Percentiles rank a stretch among this genome's conserved stretches.
phyloP scores from a whole-genome alignment of 2,888 invertebrate species.

The Caenorhabditis parvicauda region DNA sequence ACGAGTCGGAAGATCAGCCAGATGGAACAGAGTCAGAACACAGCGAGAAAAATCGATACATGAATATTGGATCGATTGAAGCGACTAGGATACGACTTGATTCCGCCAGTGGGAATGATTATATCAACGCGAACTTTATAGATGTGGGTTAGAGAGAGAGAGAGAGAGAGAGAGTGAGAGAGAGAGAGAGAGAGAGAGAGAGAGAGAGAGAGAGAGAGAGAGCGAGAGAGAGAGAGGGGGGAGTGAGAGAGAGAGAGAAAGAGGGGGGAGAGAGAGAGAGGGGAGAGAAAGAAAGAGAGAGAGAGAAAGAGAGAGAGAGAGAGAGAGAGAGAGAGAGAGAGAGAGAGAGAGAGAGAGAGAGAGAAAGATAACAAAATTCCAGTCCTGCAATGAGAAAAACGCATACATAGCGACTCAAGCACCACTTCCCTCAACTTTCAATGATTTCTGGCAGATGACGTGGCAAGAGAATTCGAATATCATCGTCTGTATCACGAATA shows the following conservation, averaged over 20 bases:
- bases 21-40: slow-evolving; percentile 18
- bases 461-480: slow-evolving; percentile 58
- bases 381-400: slow-evolving; percentile 48
- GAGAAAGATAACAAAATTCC: too few relatives aligned
- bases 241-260: too few relatives aligned
- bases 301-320: slow-evolving; percentile 17
- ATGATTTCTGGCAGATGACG: slow-evolving; percentile 48
- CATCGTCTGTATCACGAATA: slow-evolving; percentile 58
- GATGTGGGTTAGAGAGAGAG: slow-evolving; percentile 29
- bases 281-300: not conserved
- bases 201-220: not conserved
- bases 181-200: slow-evolving; percentile 6
- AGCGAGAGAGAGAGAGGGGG: not conserved
- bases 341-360: not conserved
- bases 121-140: slow-evolving; percentile 48
- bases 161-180: not conserved
- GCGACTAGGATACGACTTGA: slow-evolving; percentile 49
- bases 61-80: slow-evolving; percentile 57
- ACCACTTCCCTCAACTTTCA: slow-evolving; percentile 59
- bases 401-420: slow-evolving; percentile 61
- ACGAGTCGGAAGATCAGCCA: slow-evolving; percentile 8
- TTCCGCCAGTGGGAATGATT: slow-evolving; percentile 33
- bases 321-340: not conserved
- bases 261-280: slow-evolving; percentile 28
- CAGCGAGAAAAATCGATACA: slow-evolving; percentile 37